These are phyloP conservation scores for Oryzias sinensis DNA, from an alignment of 2,797 vertebrate species.

Conservation along the genomic window DNA sequence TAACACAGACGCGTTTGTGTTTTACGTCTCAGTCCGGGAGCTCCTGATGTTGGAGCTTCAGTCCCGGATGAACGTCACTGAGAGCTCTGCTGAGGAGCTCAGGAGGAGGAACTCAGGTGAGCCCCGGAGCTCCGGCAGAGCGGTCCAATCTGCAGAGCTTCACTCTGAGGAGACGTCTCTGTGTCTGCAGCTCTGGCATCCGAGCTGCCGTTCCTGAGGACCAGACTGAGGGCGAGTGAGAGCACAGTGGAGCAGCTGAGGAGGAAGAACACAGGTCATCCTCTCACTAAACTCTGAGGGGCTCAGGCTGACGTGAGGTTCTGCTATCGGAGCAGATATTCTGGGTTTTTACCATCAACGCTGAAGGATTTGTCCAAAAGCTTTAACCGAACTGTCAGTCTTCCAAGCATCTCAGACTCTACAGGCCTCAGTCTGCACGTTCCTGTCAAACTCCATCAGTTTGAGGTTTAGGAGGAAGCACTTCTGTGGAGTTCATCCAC, in stretches of 20 bases:
- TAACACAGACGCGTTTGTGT: not conserved
- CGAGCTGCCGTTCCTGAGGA: constrained; percentile 59
- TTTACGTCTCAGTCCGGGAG: constrained; percentile 5
- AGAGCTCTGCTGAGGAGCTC: constrained; percentile 19
- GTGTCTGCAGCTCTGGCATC: constrained; percentile 26
- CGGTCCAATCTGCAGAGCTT: not conserved
- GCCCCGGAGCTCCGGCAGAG: not conserved
- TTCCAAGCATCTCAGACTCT: too few species aligned
- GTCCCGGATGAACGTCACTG: constrained; percentile 37
- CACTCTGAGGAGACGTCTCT: not conserved
- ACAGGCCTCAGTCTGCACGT: too few species aligned
- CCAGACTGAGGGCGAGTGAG: constrained; percentile 61
- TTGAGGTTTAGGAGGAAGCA: too few species aligned
- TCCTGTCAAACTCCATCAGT: too few species aligned
- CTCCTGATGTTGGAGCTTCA: constrained; percentile 5
- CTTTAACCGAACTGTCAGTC: too few species aligned
- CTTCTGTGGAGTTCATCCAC: too few species aligned
- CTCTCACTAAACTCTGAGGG: not conserved
- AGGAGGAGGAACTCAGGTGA: constrained; percentile 47
- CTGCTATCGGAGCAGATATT: not conserved
- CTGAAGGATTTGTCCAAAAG: not conserved
- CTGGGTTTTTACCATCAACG: not conserved
- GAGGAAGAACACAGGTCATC: constrained; percentile 56
- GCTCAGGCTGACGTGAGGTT: too few species aligned
- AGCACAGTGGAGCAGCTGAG: constrained; percentile 56